Evolutionary conservation across 2,888 invertebrate genomes (phyloP).

Genomic region (Steinernema carpocapsae): DNA sequence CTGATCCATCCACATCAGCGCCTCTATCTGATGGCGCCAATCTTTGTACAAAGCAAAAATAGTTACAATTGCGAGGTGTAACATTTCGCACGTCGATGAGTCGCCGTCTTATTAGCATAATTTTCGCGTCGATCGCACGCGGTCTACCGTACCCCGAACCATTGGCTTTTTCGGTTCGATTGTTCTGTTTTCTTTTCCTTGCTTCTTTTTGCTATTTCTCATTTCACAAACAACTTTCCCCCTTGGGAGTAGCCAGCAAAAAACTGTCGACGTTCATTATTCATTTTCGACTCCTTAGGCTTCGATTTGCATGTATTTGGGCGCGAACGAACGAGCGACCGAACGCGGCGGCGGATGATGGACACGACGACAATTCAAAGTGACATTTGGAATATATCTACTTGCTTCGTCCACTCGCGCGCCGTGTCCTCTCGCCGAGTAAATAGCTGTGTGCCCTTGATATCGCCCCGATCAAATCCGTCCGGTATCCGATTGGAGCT

Average conservation of each 20-base stretch:
- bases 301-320: conserved; percentile 36
- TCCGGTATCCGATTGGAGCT: conserved; percentile 23
- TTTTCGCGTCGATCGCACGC: conserved; percentile 8
- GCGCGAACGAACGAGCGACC: conserved; percentile 19
- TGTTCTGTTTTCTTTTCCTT: conserved; percentile 22
- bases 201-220: background rate
- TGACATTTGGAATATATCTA: conserved; percentile 33
- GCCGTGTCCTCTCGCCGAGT: background rate
- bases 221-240: no score
- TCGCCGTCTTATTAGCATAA: conserved; percentile 22
- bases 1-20: no score
- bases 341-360: conserved; percentile 24
- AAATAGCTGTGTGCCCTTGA: conserved; percentile 31
- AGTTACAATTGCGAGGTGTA: conserved; percentile 22
- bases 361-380: conserved; percentile 31
- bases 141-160: conserved; percentile 28
- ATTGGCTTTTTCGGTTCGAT: conserved; percentile 31
- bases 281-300: conserved; percentile 36
- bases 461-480: conserved; percentile 4
- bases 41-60: conserved; percentile 13
- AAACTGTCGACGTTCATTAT: conserved; percentile 34
- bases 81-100: conserved; percentile 29
- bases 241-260: background rate
- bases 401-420: conserved; percentile 27
- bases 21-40: background rate